phyloP scores from a whole-genome alignment of 1,140 invertebrate species.

The Magallana gigas region DNA sequence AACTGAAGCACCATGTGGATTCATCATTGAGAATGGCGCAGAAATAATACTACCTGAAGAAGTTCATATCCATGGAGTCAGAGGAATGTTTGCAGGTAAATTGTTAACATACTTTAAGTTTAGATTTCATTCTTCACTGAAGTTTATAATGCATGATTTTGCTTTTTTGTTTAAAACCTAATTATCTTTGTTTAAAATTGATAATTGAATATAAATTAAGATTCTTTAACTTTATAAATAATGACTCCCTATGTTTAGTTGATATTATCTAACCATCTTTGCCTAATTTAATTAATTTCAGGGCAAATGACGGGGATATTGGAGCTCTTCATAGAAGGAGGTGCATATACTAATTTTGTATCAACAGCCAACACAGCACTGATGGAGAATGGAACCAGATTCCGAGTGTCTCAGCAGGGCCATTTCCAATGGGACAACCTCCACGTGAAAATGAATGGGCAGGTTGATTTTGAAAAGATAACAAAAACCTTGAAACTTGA shows the following conservation, averaged over 20 bases:
- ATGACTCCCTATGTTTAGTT: too few relatives aligned
- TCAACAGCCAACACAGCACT: conserved; percentile 70
- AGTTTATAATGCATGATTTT: too few relatives aligned
- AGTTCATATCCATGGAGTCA: conserved; percentile 70
- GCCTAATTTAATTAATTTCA: too few relatives aligned
- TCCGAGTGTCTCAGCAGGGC: conserved; percentile 61
- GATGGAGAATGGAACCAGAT: conserved; percentile 64
- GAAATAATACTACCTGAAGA: conserved; percentile 69
- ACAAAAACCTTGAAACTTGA: conserved; percentile 59
- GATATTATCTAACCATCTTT: too few relatives aligned
- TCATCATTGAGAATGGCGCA: conserved; percentile 66
- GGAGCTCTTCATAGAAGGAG: conserved; percentile 66
- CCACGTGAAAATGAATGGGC: conserved; percentile 63
- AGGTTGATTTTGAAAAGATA: conserved; percentile 65
- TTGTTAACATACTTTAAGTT: background rate
- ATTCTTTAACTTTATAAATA: too few relatives aligned
- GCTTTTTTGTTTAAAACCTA: too few relatives aligned
- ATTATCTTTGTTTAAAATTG: too few relatives aligned
- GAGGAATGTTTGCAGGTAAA: conserved; percentile 66
- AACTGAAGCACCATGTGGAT: conserved; percentile 72
- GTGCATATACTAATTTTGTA: conserved; percentile 58
- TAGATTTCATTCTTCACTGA: too few relatives aligned
- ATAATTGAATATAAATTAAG: too few relatives aligned
- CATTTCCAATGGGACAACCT: conserved; percentile 66
- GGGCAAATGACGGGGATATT: conserved; percentile 64